Conservation (phyloP, 2,888 invertebrate species). For the Cistogaster globosa region DNA sequence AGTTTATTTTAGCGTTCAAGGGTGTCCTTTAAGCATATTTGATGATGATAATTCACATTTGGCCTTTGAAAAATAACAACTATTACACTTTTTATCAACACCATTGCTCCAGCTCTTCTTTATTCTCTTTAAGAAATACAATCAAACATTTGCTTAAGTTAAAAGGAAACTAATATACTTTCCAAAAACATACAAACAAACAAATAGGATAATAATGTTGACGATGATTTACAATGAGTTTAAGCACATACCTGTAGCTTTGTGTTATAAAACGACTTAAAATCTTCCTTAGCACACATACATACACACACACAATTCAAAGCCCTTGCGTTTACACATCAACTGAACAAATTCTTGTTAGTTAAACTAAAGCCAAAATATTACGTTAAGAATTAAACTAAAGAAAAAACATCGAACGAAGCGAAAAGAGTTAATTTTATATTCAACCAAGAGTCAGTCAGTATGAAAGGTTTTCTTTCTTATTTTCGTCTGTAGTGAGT, state of each 20-base stretch:
- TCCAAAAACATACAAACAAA: conserved; percentile 9
- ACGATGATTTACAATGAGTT: conserved; percentile 34
- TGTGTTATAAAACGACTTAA: conserved; percentile 8
- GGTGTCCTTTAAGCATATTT: conserved; percentile 38
- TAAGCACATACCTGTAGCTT: conserved; percentile 9
- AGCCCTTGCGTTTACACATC: not conserved
- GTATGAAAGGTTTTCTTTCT: not conserved
- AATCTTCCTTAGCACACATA: conserved; percentile 12
- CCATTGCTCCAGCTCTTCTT: not conserved
- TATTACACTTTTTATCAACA: not conserved
- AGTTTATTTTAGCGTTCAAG: not conserved
- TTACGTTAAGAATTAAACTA: not conserved
- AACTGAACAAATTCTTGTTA: conserved; percentile 43
- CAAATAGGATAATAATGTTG: conserved; percentile 18
- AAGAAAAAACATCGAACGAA: not conserved
- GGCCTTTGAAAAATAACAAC: conserved; percentile 19
- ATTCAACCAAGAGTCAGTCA: conserved; percentile 39
- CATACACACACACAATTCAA: not conserved
- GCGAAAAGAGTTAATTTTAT: conserved; percentile 61
- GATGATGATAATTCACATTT: conserved; percentile 57
- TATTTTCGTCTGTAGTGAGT: not conserved
- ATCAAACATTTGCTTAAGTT: conserved; percentile 39
- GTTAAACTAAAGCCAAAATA: conserved; percentile 53
- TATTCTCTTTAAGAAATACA: not conserved
- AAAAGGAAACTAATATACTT: conserved; percentile 38